Evolutionary conservation across 1,140 invertebrate species (phyloP), one percentile per base, ranked within the genome.

Genomic region (Scaptomyza hsui): DNA sequence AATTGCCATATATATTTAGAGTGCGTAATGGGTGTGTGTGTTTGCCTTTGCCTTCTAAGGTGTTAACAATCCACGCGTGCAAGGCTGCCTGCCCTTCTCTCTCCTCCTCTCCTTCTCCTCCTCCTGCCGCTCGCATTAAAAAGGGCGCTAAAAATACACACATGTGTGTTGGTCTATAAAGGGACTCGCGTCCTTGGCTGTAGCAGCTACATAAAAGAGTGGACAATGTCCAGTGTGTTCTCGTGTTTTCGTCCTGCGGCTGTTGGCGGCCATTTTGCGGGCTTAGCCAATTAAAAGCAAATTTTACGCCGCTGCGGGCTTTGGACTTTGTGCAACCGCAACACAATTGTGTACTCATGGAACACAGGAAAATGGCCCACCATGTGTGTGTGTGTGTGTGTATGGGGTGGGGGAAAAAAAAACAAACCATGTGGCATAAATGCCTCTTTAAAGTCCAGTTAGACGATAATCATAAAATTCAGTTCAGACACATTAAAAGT

Each of bases 241-340:
- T n/a, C n/a, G n/a, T n/a, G n/a, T n/a, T 37, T 6, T 21, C 16
- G 16, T 35, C 55, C 59, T 55, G 41, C 39, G 12, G 48, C 26
- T 41, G 48, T 37, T 39, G 49, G 26, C 41, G 26, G 32, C 35
- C 68, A 57, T 74, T 62, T 52, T 74, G 59, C 44, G 62, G 55
- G 59, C 68, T 71, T 52, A 68, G 83, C 78, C 82, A 89, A 88
- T 88, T 88, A 88, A 86, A 82, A 88, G 78, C 63, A 71, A 60
- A 72, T 82, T 89, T 75, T 61, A 86, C 44, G 49, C 65, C 48
- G 48, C 71, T 39, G 24, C 55, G 48, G 47, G 63, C 62, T 32
- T 13, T 49, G 18, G 52, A 71, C 62, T 71, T 52, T 65, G 67
- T 53, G 19, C 45, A 19, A 37, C 57, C 67, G 13, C 49, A 49